phyloP scores from a whole-genome alignment of 2,113 vertebrate species.

The Lophius piscatorius region DNA sequence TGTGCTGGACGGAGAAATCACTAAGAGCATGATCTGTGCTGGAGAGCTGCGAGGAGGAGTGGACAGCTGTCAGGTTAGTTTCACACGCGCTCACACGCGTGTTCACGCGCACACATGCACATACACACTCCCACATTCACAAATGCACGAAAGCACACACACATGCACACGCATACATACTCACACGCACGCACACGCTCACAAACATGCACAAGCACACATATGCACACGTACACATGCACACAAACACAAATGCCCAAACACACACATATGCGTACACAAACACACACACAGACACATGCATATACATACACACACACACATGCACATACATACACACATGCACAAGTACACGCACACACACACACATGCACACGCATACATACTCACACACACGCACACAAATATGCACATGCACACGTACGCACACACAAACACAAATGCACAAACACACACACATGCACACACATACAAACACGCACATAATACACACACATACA shows the following conservation, averaged over 20 bases:
- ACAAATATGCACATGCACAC: no score
- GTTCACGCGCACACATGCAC: no score
- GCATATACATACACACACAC: no score
- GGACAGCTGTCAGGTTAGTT: slow-evolving; percentile 90
- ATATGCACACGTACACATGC: no score
- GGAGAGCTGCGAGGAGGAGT: slow-evolving; percentile 81
- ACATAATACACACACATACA: no score
- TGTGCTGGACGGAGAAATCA: slow-evolving; percentile 78
- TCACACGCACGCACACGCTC: fast-evolving
- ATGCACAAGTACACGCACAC: fast-evolving
- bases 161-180: not conserved
- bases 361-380: fast-evolving
- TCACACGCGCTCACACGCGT: not conserved
- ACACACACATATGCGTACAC: no score
- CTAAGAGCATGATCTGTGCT: slow-evolving; percentile 89
- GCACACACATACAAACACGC: not conserved
- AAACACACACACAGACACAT: fast-evolving
- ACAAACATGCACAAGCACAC: no score
- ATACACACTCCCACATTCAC: no score
- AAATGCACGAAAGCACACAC: no score
- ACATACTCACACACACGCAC: no score
- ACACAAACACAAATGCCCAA: fast-evolving
- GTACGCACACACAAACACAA: not conserved
- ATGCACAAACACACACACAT: not conserved
- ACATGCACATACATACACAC: not conserved